A percentile compares a stretch with the other conserved stretches of the same genome.
Conservation (phyloP, 2,888 invertebrate species). For the Thalpophila matura region DNA sequence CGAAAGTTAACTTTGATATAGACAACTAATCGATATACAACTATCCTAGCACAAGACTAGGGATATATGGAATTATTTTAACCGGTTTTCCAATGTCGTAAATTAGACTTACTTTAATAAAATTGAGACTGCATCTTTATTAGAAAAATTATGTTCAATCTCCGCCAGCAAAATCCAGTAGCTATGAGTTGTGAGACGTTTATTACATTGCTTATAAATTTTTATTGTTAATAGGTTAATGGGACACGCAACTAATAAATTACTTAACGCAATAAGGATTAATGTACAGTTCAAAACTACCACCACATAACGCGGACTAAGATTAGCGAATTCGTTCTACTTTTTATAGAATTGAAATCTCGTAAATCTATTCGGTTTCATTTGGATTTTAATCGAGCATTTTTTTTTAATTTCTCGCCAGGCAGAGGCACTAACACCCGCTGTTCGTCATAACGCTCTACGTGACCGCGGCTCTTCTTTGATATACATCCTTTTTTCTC, state of each 20-base stretch:
- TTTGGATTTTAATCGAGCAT: slow-evolving; percentile 73
- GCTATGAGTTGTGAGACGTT: slow-evolving; percentile 64
- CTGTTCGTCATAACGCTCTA: slow-evolving; percentile 88
- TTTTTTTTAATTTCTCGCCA: slow-evolving; percentile 83
- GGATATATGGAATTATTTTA: slow-evolving; percentile 13
- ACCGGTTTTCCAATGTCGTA: slow-evolving; percentile 37
- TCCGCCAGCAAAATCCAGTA: slow-evolving; percentile 56
- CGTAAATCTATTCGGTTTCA: slow-evolving; percentile 71
- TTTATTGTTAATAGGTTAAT: slow-evolving; percentile 68
- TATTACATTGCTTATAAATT: slow-evolving; percentile 61
- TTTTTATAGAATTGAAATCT: slow-evolving; percentile 67
- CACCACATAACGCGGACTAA: slow-evolving; percentile 45
- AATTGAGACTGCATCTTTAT: slow-evolving; percentile 57
- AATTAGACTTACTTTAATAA: slow-evolving; percentile 48
- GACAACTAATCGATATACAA: slow-evolving; percentile 1
- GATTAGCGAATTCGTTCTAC: slow-evolving; percentile 75
- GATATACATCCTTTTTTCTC: slow-evolving; percentile 84
- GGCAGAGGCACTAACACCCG: slow-evolving; percentile 77
- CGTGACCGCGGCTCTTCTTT: slow-evolving; percentile 89
- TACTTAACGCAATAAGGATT: slow-evolving; percentile 66
- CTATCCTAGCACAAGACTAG: slow-evolving; percentile 12
- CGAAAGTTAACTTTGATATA: slow-evolving; percentile 56
- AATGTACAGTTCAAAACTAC: slow-evolving; percentile 53
- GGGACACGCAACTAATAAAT: slow-evolving; percentile 62
- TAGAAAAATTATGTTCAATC: slow-evolving; percentile 59